A percentile compares a stretch with the other conserved stretches of the same genome.
These are phyloP conservation scores for Diarsia brunnea DNA, from an alignment of 2,888 invertebrate species.

Conservation along the genomic window DNA sequence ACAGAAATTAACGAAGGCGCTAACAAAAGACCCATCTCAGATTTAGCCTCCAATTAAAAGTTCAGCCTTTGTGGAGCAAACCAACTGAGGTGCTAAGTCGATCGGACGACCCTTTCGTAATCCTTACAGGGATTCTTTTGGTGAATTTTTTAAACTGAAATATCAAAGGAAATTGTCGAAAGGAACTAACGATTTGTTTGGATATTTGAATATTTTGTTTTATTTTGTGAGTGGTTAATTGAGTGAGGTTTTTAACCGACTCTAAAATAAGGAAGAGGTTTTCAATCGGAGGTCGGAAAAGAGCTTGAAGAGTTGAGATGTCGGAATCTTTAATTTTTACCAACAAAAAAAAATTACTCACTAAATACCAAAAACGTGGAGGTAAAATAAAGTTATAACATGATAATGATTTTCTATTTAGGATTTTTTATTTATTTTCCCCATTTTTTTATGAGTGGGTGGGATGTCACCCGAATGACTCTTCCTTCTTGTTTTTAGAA, in stretches of 20 bases:
- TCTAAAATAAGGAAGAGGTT: not conserved
- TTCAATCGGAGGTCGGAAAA: not conserved
- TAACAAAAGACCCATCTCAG: conserved; percentile 75
- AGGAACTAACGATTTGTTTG: conserved; percentile 28
- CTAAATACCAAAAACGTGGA: too few species aligned
- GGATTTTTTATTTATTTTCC: too few species aligned
- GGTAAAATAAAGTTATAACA: too few species aligned
- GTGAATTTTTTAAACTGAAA: conserved; percentile 38
- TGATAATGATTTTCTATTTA: too few species aligned
- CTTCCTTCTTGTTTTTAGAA: too few species aligned
- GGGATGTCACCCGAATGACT: too few species aligned
- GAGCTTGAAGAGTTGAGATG: not conserved
- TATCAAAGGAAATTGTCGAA: conserved; percentile 41
- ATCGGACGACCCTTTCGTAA: conserved; percentile 61
- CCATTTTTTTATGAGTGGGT: too few species aligned
- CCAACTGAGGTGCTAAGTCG: conserved; percentile 68
- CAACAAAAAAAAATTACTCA: not conserved
- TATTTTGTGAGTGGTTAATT: not conserved
- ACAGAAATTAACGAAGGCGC: conserved; percentile 71
- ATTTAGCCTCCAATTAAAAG: conserved; percentile 77
- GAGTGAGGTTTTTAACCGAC: not conserved
- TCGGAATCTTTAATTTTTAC: not conserved
- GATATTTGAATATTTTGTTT: conserved; percentile 9
- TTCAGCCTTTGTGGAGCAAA: conserved; percentile 73
- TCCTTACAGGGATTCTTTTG: conserved; percentile 37